These are phyloP conservation scores for Sympetrum striolatum DNA, from an alignment of 2,888 invertebrate genomes.

Conservation along the genomic window DNA sequence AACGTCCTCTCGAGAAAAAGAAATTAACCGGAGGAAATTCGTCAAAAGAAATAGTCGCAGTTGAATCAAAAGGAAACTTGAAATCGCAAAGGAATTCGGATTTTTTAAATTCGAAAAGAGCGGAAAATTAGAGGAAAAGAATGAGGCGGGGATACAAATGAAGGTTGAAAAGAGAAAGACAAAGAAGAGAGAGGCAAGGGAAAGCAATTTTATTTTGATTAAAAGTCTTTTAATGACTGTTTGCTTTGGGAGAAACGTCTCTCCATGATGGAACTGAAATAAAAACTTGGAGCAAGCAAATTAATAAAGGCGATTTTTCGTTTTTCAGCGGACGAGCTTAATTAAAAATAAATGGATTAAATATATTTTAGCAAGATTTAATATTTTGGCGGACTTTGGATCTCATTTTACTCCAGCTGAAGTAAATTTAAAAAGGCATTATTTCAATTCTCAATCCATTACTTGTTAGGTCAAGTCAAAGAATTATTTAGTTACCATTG, in stretches of 20 bases:
- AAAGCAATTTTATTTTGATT: conserved; percentile 10
- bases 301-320: not conserved
- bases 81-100: conserved; percentile 20
- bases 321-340: conserved; percentile 15
- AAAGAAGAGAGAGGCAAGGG: not conserved
- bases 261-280: not conserved
- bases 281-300: not conserved
- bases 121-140: not conserved
- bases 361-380: conserved; percentile 21
- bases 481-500: too few relatives aligned
- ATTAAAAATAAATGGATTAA: conserved; percentile 41
- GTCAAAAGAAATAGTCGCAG: not conserved
- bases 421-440: not conserved
- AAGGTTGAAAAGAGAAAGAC: not conserved
- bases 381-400: not conserved
- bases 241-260: conserved; percentile 16
- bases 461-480: too few relatives aligned
- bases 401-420: not conserved
- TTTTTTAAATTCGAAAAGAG: conserved; percentile 9
- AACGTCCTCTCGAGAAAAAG: not conserved
- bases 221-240: conserved; percentile 42
- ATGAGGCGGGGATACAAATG: not conserved
- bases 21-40: not conserved
- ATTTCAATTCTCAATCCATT: too few relatives aligned
- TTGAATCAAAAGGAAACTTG: not conserved